Evolutionary conservation across 2,113 vertebrate genomes (phyloP), one percentile per base, ranked within the genome.

Genomic region (Caloenas nicobarica): DNA sequence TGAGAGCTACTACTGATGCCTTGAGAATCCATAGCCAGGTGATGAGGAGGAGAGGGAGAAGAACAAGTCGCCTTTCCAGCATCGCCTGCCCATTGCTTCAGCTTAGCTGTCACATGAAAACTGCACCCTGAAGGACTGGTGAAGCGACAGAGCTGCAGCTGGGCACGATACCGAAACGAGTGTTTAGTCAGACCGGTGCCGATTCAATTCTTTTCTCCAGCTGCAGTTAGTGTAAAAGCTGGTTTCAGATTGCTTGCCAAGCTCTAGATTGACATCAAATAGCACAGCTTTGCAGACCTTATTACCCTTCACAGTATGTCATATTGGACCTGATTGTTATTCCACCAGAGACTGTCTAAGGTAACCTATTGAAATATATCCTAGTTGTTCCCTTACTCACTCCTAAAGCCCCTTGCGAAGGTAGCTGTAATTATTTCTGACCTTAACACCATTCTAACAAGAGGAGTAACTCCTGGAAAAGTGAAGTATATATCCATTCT

Each of bases 91-190:
- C 21, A 4, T 89, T 87, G 26, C 23, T 60, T 57, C 85, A 64
- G 78, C 6, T 2, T 44, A 22, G 78, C 61, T 91, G 23, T 46
- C 42, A 14, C 16, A 53, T 8, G 38, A 64, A 88, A 86, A 66
- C 24, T 82, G 78, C 57, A 44, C 57, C 48, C 48, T 57, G 54
- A 87, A 86, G 71, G 71, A 40, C 66, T 65, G 54, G 21, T 16
- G 68, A 57, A 53, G 58, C 21, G 44, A 26, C 13, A 51, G 65
- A 72, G 46, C 76, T 89, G 31, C 68, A 90, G 82, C 88, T 88
- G 82, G 66, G 82, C 80, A 0, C 8, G 42, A 57, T 64, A 60
- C 29, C 0, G 0, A 65, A 91, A 38, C 0, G 0, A 0, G 1
- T 77, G 56, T 60, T 89, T 23, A 24, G 73, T 76, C 65, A 87